Percentiles rank a stretch among this genome's conserved stretches.
These are phyloP conservation scores for Camelus bactrianus DNA, from an alignment of 2,113 vertebrate species.

Conservation along the genomic window DNA sequence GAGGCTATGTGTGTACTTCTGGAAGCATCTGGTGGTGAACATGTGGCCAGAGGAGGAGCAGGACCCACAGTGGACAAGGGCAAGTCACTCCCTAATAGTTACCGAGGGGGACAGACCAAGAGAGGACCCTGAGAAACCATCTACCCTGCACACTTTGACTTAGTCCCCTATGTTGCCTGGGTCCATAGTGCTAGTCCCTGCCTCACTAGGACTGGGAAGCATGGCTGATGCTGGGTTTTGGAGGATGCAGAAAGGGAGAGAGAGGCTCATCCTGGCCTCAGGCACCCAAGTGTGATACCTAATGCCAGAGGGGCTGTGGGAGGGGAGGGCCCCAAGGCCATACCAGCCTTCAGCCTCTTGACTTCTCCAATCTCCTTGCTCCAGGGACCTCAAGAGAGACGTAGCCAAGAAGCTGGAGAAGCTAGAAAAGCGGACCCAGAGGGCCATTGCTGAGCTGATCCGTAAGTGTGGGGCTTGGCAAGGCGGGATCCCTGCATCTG, in stretches of 20 bases:
- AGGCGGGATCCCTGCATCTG: accelerated
- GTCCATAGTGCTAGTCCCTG: background rate
- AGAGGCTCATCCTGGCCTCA: background rate
- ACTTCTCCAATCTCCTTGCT: background rate
- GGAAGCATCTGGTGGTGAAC: background rate
- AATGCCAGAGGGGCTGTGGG: background rate
- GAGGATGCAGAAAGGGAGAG: background rate
- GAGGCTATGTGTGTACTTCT: background rate
- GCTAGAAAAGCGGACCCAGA: conserved; percentile 96
- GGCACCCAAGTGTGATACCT: background rate
- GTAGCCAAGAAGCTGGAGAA: conserved; percentile 99
- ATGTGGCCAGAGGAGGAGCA: background rate
- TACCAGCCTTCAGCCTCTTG: background rate
- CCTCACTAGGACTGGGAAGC: background rate
- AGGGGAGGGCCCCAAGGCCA: background rate
- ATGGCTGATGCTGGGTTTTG: background rate
- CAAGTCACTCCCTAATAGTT: accelerated
- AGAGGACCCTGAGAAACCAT: background rate
- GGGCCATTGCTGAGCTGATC: conserved; percentile 96
- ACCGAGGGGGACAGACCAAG: background rate
- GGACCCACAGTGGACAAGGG: background rate
- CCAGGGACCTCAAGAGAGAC: conserved; percentile 97
- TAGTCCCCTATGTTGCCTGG: accelerated
- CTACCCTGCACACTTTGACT: background rate
- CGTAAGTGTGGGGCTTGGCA: conserved; percentile 86